Base-by-base conservation (phyloP, 2,797 vertebrate genomes). In the Caiman crocodilus region DNA sequence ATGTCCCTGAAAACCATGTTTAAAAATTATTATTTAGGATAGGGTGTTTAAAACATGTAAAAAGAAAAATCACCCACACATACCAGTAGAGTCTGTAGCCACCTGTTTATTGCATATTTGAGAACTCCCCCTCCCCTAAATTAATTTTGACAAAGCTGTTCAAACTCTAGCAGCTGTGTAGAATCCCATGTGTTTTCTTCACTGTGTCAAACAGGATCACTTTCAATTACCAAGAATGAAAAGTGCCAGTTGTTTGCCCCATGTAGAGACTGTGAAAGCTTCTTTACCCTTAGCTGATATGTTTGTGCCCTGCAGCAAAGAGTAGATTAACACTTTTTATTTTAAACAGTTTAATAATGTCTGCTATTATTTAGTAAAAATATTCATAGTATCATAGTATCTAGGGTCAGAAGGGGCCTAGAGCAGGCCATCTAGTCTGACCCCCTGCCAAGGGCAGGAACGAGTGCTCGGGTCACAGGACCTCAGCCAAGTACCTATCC, bases 301-400 rank as follows among this genome's bases (percentile, higher is more conserved):
- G 87, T 96, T 94, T 91, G 74, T 96, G 87, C 95, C 93, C 94
- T 82, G 88, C 90, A 94, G 96, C 92, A 92, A 94, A 91, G 18
- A 87, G 82, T 85, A 91, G 96, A 94, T 96, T 96, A 96, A 95
- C 94, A 94, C 86, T 88, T 84, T 96, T 93, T 93, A 94, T 97
- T 97, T 97, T 96, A 96, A 79, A 88, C 89, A 96, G 95, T 96
- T 96, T 94, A 96, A 96, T 95, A 96, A 93, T 86, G 96, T 93
- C 96, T 96, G 94, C 60, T 76, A 76, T 85, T 95, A 90, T 93
- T 96, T 95, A 91, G 96, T 94, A 96, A 96, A 87, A 88, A 80
- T n/a, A 89, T 95, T 94, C n/a, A n/a, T n/a, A n/a, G n/a, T n/a
- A n/a, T n/a, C n/a, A n/a, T n/a, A n/a, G n/a, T n/a, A n/a, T n/a